Base-by-base conservation (phyloP, 2,113 vertebrate species). In the Labeo catla region DNA sequence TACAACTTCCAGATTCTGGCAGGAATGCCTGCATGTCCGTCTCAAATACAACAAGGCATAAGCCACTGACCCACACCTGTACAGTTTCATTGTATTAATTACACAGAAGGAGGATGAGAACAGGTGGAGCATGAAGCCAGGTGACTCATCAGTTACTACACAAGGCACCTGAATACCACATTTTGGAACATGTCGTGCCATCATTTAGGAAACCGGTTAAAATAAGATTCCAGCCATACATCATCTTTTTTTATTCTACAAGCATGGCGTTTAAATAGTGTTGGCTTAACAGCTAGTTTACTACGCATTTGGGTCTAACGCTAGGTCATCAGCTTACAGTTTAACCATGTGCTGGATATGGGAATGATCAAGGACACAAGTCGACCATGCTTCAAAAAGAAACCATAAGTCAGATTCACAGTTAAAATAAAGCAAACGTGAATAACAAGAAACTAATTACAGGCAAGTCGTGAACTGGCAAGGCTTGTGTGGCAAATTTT, bases 351-450 rank as follows among this genome's bases (percentile, higher is more conserved):
- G 8, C 12, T 43, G 81, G 3, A 72, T 36, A n/a, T 16, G 57
- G 76, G 72, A 89, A 81, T 50, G 39, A 57, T 7, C 86, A 90
- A 86, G 91, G 70, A 90, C 79, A 36, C 23, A 47, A 10, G 0
- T 23, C 19, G 36, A n/a, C 57, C 21, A 3, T 61, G 21, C 36
- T 45, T 73, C 10, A 73, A 45, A 10, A 16, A 4, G 8, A 10
- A 5, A 82, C 80, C 61, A 81, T 81, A 50, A 21, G 45, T 12
- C 13, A 50, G 15, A n/a, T 12, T 49, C 23, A n/a, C 28, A 4
- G 15, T 19, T 70, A 68, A 28, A 36, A 70, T n/a, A 49, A 50
- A 70, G 28, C 45, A 34, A 34, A 66, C 13, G 1, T 6, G 12
- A 34, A 77, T 8, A 36, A 1, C 23, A 50, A 19, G 4, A 49